A percentile compares a stretch with the other conserved stretches of the same genome.
Conservation (phyloP, 2,888 invertebrate species). For the Pheosia tremula region DNA sequence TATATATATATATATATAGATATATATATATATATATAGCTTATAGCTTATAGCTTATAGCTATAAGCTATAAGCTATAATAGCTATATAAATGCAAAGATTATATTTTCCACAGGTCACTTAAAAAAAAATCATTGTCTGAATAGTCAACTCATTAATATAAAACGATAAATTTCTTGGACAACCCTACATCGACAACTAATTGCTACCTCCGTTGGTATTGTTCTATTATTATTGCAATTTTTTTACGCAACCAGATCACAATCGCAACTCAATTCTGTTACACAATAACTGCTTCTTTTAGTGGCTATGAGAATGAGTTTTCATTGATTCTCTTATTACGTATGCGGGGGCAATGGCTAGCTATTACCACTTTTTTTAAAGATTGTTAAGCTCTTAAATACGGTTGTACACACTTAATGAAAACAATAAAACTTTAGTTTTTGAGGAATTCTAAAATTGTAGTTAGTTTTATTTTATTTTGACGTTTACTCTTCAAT, state of each 20-base stretch:
- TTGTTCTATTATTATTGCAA: slow-evolving; percentile 54
- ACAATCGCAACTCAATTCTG: slow-evolving; percentile 28
- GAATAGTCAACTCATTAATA: not conserved
- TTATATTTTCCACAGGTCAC: too few species aligned
- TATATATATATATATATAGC: too few species aligned
- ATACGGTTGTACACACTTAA: too few species aligned
- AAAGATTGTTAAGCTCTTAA: slow-evolving; percentile 21
- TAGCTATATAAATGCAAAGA: too few species aligned
- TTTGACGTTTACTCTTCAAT: too few species aligned
- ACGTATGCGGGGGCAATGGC: slow-evolving; percentile 28
- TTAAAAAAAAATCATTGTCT: too few species aligned
- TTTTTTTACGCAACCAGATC: slow-evolving; percentile 57
- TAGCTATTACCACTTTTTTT: slow-evolving; percentile 24
- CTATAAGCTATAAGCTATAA: too few species aligned
- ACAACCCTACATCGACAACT: slow-evolving; percentile 39
- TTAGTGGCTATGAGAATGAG: slow-evolving; percentile 37
- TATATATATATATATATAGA: too few species aligned
- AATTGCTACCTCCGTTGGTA: slow-evolving; percentile 52
- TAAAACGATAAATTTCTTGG: slow-evolving; percentile 7
- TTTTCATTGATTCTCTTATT: slow-evolving; percentile 40
- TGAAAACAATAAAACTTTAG: too few species aligned
- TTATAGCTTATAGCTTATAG: too few species aligned
- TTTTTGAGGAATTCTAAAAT: too few species aligned
- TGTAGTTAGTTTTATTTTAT: too few species aligned
- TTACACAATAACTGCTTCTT: slow-evolving; percentile 36